phyloP scores from a whole-genome alignment of 2,113 vertebrate species.

The Sylvia atricapilla region DNA sequence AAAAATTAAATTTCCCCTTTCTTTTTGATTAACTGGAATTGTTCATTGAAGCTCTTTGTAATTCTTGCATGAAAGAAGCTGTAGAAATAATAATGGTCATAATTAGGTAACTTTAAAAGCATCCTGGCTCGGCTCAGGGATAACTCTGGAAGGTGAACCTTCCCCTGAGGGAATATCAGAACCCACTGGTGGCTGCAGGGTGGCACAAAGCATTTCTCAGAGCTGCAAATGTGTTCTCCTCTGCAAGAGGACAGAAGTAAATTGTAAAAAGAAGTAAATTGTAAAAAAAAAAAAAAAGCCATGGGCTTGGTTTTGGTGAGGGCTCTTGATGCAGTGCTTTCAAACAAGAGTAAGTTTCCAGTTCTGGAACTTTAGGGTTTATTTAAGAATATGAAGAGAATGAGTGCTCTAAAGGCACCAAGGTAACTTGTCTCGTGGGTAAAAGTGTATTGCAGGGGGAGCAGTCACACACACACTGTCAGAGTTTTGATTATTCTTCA shows the following conservation, averaged over 20 bases:
- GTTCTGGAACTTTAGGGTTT: background rate
- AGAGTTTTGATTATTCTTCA: background rate
- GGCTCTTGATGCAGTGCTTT: background rate
- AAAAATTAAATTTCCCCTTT: background rate
- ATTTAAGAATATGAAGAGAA: background rate
- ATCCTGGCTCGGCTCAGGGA: background rate
- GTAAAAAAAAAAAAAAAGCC: background rate
- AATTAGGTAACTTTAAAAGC: background rate
- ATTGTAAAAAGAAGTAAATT: background rate
- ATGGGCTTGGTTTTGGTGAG: background rate
- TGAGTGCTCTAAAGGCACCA: background rate
- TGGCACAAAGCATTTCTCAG: background rate
- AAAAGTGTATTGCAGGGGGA: background rate
- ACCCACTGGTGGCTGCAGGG: background rate
- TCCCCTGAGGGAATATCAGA: background rate
- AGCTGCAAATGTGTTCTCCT: background rate
- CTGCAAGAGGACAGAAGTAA: background rate
- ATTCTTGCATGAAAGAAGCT: background rate
- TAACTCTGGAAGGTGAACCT: background rate
- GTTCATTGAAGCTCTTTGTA: background rate
- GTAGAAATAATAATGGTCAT: background rate
- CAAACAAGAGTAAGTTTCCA: background rate
- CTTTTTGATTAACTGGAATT: background rate
- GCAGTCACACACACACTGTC: background rate
- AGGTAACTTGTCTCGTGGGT: fast-evolving